These are phyloP conservation scores for Sardinella longiceps DNA, from an alignment of 2,797 vertebrate genomes.

Conservation along the genomic window DNA sequence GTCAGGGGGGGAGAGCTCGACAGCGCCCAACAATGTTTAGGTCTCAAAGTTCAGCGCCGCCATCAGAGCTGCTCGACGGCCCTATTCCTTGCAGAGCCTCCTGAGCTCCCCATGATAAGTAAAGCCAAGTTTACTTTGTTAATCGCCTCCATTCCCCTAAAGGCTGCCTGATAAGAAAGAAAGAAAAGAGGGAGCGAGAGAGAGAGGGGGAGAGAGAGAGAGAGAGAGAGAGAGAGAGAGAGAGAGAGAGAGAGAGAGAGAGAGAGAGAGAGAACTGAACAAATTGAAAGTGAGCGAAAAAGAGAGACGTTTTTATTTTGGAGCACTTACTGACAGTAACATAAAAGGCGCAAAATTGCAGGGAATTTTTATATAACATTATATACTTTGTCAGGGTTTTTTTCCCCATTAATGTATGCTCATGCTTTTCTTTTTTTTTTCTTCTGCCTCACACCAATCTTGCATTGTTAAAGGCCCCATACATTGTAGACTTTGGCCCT, in stretches of 20 bases:
- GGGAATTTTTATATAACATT: not conserved
- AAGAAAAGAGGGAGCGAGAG: slow-evolving; percentile 53
- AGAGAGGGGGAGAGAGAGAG: slow-evolving; percentile 42
- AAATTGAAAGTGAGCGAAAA: not conserved
- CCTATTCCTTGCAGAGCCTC: slow-evolving; percentile 76
- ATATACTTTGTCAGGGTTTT: not conserved
- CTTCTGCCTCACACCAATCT: not conserved
- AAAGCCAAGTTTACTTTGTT: slow-evolving; percentile 83
- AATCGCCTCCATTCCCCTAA: slow-evolving; percentile 81
- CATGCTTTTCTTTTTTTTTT: not conserved
- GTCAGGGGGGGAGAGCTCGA: slow-evolving; percentile 45
- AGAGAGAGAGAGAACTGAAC: not conserved
- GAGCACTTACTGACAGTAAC: not conserved
- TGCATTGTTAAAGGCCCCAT: not conserved
- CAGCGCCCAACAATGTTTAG: slow-evolving; percentile 60
- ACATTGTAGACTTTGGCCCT: not conserved
- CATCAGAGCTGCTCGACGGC: slow-evolving; percentile 63
- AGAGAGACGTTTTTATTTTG: not conserved
- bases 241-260: not conserved
- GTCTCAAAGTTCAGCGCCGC: slow-evolving; percentile 64
- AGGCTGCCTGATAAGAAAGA: slow-evolving; percentile 75
- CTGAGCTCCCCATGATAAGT: slow-evolving; percentile 83
- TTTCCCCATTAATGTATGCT: not conserved
- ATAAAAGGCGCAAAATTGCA: not conserved
- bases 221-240: slow-evolving; percentile 26